Evolutionary conservation across 1,140 invertebrate genomes (phyloP).

Genomic region (Leptopilina boulardi): DNA sequence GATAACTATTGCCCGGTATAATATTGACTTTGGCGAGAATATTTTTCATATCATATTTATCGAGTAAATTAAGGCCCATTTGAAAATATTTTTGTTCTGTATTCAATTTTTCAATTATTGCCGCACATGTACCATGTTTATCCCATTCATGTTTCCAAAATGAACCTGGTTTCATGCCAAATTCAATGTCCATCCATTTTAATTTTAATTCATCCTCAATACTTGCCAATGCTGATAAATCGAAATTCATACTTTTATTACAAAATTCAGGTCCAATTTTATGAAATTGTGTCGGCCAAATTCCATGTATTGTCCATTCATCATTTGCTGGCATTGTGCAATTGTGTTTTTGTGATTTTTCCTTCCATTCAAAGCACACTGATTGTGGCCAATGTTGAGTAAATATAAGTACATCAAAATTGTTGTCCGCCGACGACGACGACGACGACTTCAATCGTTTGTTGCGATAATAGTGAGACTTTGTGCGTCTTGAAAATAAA

Average conservation of each 20-base stretch:
- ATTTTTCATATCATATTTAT: constrained; percentile 80
- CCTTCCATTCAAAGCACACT: constrained; percentile 84
- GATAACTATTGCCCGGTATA: constrained; percentile 78
- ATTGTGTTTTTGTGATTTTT: constrained; percentile 76
- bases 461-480: no score
- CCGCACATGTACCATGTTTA: constrained; percentile 90
- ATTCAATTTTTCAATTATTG: constrained; percentile 78
- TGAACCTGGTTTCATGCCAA: constrained; percentile 76
- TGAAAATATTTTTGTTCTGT: constrained; percentile 85
- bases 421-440: constrained; percentile 35
- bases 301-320: constrained; percentile 88
- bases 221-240: constrained; percentile 77
- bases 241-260: constrained; percentile 81
- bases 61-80: constrained; percentile 80
- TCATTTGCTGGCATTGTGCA: constrained; percentile 80
- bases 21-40: constrained; percentile 79
- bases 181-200: constrained; percentile 86
- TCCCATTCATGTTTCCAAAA: constrained; percentile 91
- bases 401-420: constrained; percentile 87
- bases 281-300: constrained; percentile 86
- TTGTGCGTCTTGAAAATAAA: neutral
- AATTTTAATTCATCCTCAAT: constrained; percentile 80
- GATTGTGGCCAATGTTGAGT: constrained; percentile 89
- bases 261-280: constrained; percentile 83
- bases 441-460: neutral